Conservation (phyloP, 2,888 invertebrate genomes). For the Drosophila pseudotakahashii region DNA sequence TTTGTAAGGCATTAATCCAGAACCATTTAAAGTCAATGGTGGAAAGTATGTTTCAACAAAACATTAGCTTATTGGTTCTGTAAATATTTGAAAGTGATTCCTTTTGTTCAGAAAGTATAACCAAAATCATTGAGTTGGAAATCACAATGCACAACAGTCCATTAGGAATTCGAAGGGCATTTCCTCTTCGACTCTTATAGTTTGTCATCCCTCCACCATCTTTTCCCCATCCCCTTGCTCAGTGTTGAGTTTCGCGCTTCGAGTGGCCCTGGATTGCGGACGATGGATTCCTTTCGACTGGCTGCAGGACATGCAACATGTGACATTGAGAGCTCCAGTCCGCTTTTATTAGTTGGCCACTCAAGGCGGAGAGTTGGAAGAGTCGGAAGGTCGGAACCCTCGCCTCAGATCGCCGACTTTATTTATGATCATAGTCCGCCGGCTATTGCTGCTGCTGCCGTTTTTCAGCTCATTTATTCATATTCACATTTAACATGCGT, state of each 20-base stretch:
- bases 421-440: conserved; percentile 51
- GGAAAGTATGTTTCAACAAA: background rate
- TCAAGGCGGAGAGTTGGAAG: conserved; percentile 9
- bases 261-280: conserved; percentile 60
- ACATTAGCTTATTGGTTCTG: conserved; percentile 24
- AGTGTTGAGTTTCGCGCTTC: conserved; percentile 72
- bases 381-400: conserved; percentile 16
- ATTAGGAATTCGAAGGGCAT: conserved; percentile 24
- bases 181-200: conserved; percentile 14
- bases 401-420: conserved; percentile 12
- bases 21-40: background rate
- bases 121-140: conserved; percentile 14
- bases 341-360: conserved; percentile 24
- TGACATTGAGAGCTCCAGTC: conserved; percentile 73
- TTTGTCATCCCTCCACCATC: conserved; percentile 40
- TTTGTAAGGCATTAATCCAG: background rate
- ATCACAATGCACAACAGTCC: conserved; percentile 4
- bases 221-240: conserved; percentile 40
- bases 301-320: conserved; percentile 75
- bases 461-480: conserved; percentile 77
- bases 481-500: conserved; percentile 78
- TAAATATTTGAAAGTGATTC: background rate
- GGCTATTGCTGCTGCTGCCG: conserved; percentile 24
- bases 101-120: conserved; percentile 1
- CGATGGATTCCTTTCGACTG: conserved; percentile 40